Percentiles rank a stretch among this genome's conserved stretches.
phyloP scores from a whole-genome alignment of 2,888 invertebrate species.

The Drosophila hamatofila region DNA sequence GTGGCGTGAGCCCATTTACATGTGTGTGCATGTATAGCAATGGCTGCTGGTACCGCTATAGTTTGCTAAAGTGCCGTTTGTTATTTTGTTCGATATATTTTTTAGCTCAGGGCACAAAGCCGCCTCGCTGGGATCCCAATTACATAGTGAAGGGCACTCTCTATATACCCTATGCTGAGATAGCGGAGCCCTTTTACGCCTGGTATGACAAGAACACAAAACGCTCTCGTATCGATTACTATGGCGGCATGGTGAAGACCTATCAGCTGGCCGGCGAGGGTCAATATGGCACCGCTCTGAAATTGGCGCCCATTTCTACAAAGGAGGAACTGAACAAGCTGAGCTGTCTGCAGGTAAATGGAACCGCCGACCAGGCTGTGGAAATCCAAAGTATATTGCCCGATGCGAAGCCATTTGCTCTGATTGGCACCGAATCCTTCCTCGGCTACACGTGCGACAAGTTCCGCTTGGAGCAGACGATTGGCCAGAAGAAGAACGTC shows the following conservation, averaged over 20 bases:
- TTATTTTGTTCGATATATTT: not conserved
- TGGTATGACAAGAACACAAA: slow-evolving; percentile 92
- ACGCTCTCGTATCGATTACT: slow-evolving; percentile 96
- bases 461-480: slow-evolving; percentile 90
- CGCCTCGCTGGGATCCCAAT: slow-evolving; percentile 89
- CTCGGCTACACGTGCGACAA: slow-evolving; percentile 90
- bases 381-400: slow-evolving; percentile 92
- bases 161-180: slow-evolving; percentile 96
- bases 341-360: slow-evolving; percentile 94
- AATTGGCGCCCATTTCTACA: slow-evolving; percentile 94
- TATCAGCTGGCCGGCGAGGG: slow-evolving; percentile 90
- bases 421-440: slow-evolving; percentile 89
- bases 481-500: slow-evolving; percentile 93
- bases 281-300: slow-evolving; percentile 90
- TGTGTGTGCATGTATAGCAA: slow-evolving; percentile 19
- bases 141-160: slow-evolving; percentile 92
- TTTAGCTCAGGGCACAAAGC: slow-evolving; percentile 82
- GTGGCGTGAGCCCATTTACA: slow-evolving; percentile 41
- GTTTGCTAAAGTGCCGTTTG: slow-evolving; percentile 11
- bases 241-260: slow-evolving; percentile 97
- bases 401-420: slow-evolving; percentile 90
- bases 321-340: slow-evolving; percentile 89
- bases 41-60: slow-evolving; percentile 43
- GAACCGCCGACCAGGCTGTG: slow-evolving; percentile 88
- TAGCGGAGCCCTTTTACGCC: slow-evolving; percentile 95